Base-by-base conservation (phyloP, 2,797 vertebrate species). In the Nannoperca australis region DNA sequence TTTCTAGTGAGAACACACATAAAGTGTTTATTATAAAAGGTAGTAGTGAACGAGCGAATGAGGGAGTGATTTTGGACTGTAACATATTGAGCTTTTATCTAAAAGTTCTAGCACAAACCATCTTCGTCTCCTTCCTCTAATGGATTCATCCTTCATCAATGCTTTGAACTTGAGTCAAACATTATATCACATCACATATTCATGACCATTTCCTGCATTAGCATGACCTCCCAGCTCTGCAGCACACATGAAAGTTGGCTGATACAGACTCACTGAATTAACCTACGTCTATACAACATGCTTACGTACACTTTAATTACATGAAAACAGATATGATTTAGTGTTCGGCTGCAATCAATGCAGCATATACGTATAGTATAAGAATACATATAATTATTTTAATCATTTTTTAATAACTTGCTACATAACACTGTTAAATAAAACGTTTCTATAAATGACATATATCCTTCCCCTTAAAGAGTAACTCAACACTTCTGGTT, bases 161-260 rank as follows among this genome's bases (percentile, higher is more conserved):
- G 55, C 34, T 53, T 70, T 61, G n/a, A n/a, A 36, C 24, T 3
- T 44, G 12, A 67, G 38, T 45, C 15, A 0, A 44, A 38, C 45
- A 58, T 73, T 38, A 75, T 78, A 32, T 32, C 32, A 32, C 5
- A 32, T 32, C 32, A 32, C 32, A 32, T 32, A 32, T 80, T 62
- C 81, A 83, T 60, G 27, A 22, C 50, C 66, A 70, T 67, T 56
- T 70, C 51, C 32, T 42, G 9, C 58, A 58, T 81, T n/a, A 65
- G 56, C 80, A 64, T 82, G 67, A 71, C 22, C 65, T 81, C 54
- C 44, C 62, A 60, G n/a, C 67, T 61, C 45, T 74, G 62, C 60
- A 47, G 34, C 34, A 30, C 58, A 82, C 83, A 90, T 91, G 87
- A 91, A 92, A 92, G 91, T 77, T 91, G 82, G 75, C 79, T 66